Evolutionary conservation across 1,140 invertebrate species (phyloP), one percentile per base, ranked within the genome.

Genomic region (Sycophaga agraensis): DNA sequence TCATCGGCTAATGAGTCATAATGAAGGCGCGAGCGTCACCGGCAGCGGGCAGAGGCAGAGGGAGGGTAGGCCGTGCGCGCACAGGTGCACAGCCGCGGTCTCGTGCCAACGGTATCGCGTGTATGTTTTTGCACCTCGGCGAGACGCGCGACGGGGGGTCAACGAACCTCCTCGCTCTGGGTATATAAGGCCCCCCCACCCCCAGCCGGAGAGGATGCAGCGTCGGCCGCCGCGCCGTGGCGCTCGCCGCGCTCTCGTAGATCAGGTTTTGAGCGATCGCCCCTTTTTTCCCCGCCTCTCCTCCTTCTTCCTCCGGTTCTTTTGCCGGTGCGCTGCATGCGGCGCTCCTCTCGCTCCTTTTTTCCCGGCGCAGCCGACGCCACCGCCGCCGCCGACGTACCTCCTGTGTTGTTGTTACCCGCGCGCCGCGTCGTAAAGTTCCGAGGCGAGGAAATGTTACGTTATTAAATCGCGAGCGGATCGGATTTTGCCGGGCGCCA

Each of bases 61-160:
- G 43, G 16, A 39, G n/a, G 9, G 14, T 39, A 39, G 9, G n/a
- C 31, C 35, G 53, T 35, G 34, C 5, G 34, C 28, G 34, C 34
- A 59, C 68, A 70, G 71, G 70, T 74, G 68, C 69, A 65, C 16
- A 4, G 55, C 62, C 37, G n/a, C 66, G 63, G 70, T 69, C 72
- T 71, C 70, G 72, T 74, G 71, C 71, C 73, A 77, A 76, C 76
- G 74, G 74, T 73, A 78, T 76, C 76, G 72, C 76, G 72, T 75
- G 75, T 74, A 72, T 67, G 73, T 77, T 78, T 77, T 77, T 78
- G 71, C 76, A 72, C 71, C 72, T 73, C 70, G 46, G 28, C 46
- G 46, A 49, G 19, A 21, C 56, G 21, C 50, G 17, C 22, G 22
- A 2, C n/a, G 16, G 37, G 21, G 48, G 54, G 61, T 63, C 61